Percentiles rank a stretch among this genome's conserved stretches.
Conservation (phyloP, 2,113 vertebrate species). For the Gallinago media region DNA sequence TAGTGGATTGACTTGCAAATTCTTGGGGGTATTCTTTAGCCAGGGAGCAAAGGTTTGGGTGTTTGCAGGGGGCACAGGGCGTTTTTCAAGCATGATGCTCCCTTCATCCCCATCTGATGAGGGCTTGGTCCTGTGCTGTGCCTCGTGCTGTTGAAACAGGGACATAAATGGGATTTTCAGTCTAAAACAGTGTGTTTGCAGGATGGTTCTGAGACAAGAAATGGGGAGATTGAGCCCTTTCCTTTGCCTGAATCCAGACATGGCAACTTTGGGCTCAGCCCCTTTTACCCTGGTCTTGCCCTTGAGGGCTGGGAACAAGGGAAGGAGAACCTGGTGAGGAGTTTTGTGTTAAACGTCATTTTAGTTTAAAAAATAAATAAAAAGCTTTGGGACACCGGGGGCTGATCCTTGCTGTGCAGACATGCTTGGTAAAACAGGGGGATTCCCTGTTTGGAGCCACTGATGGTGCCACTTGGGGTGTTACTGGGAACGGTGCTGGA, state of each 20-base stretch:
- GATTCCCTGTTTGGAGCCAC: not conserved
- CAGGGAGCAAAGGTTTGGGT: not conserved
- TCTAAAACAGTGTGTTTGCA: not conserved
- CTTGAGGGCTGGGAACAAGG: not conserved
- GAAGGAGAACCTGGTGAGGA: fast-evolving
- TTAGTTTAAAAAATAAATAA: not conserved
- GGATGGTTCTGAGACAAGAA: not conserved
- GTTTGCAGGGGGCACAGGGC: not conserved
- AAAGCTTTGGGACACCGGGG: not conserved
- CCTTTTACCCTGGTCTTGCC: not conserved
- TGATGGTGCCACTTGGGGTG: fast-evolving
- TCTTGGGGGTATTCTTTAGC: not conserved
- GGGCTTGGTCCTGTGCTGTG: not conserved
- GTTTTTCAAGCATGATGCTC: not conserved
- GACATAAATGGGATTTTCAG: fast-evolving
- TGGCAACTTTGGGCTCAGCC: fast-evolving
- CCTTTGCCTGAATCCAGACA: not conserved
- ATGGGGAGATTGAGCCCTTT: not conserved
- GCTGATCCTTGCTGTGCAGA: not conserved
- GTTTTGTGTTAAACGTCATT: not conserved
- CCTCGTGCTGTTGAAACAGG: fast-evolving
- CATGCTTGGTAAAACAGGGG: not conserved
- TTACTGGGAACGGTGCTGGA: not conserved
- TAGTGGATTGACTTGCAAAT: not conserved
- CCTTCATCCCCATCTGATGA: fast-evolving